Evolutionary conservation across 2,113 vertebrate species (phyloP), one percentile per base, ranked within the genome.

Genomic region (Seriola dumerili): DNA sequence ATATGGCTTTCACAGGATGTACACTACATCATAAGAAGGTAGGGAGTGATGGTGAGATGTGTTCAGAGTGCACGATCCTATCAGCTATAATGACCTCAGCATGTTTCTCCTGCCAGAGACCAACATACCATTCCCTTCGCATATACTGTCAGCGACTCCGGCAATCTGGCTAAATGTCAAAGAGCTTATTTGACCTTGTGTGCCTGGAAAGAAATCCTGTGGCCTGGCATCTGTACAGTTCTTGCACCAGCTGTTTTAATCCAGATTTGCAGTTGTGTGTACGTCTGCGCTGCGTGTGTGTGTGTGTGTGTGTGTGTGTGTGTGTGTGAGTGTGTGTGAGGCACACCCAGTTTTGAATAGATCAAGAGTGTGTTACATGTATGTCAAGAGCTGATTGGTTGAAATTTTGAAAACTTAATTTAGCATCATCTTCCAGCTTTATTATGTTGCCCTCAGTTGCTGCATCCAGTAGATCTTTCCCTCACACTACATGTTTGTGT

Each of bases 101-200:
- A 65, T 76, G 63, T 73, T 69, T 69, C 34, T 68, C 58, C 58
- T 57, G 75, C 36, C n/a, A 79, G 34, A 74, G 9, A 64, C 11
- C 52, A 59, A 67, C 69, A 34, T 69, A 36, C 54, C 55, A 65
- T 54, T 12, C 50, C 38, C 34, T 55, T 8, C 10, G 12, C 71
- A 62, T 34, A 34, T 63, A 74, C 71, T 61, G 48, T 67, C 67
- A 80, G 40, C 8, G 3, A 54, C 48, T 19, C 9, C 80, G 55
- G 62, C 61, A 80, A 76, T 89, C 65, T 84, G 72, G 66, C 59
- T 58, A 71, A 62, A 75, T 88, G 83, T 90, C 81, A 85, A 78
- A 74, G 64, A 73, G 67, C 83, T 78, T 66, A 57, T 62, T 80
- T 88, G 81, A 89, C 86, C 85, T 74, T 86, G 57, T 84, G 79